Base-by-base conservation (phyloP, 2,113 vertebrate species). In the Aptenodytes patagonicus region DNA sequence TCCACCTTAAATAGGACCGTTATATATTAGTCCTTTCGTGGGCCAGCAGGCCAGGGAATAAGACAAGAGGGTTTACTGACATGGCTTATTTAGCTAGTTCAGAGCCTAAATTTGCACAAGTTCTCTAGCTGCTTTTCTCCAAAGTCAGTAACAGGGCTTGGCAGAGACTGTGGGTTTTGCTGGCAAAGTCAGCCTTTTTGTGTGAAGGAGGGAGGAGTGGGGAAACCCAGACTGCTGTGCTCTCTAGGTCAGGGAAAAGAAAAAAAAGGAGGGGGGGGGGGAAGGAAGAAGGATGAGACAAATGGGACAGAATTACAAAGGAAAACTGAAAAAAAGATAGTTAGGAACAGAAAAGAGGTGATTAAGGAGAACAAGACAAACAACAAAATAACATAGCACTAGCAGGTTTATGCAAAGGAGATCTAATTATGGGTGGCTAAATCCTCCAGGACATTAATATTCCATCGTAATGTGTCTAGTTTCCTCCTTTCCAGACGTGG, bases 391-490 rank as follows among this genome's bases (percentile, higher is more conserved):
- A 96, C 77, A 82, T 96, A 94, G 71, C 90, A 93, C 85, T 95
- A 81, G 61, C 75, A 93, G 89, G 85, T 97, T 96, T 97, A 91
- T 97, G 68, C 70, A 96, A 97, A 96, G 94, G 94, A 95, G 92
- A 95, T 93, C 93, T 96, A 94, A 95, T 96, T 90, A 92, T 54
- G 70, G 90, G 87, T 95, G 81, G 84, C 94, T 89, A 81, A 91
- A 89, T 95, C 97, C 95, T 95, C 55, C 69, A 95, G 96, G 96
- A 94, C 90, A 97, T 97, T 97, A 97, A 95, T 97, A 97, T 97
- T 97, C 97, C 94, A 97, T 93, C 36, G 64, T 97, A 97, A 97
- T 96, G 94, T 95, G 96, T 95, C 97, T 97, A 94, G 91, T 96
- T 97, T 96, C 96, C 95, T 97, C 88, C 97, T 97, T 97, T 93